phyloP scores from a whole-genome alignment of 2,797 vertebrate genomes.

The Cyprinodon diabolis region DNA sequence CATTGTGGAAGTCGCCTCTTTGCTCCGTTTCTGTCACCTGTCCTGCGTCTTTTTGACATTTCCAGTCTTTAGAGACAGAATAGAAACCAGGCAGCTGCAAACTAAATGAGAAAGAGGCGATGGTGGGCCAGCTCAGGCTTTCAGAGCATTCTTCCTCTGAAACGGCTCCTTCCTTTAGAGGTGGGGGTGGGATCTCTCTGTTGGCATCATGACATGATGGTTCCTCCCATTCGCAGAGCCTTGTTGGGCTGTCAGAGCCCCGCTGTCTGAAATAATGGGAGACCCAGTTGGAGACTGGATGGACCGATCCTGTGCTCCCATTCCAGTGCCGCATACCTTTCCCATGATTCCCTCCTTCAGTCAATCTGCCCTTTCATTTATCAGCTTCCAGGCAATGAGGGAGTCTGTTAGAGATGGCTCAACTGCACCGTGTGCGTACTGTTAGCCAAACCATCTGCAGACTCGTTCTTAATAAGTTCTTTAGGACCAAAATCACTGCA shows the following conservation, averaged over 20 bases:
- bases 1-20: no score
- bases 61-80: neutral
- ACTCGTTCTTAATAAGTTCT: neutral
- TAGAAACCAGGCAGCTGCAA: neutral
- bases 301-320: slow-evolving; percentile 20
- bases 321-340: slow-evolving; percentile 53
- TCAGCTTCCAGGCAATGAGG: slow-evolving; percentile 14
- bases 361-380: slow-evolving; percentile 19
- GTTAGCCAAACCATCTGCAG: neutral
- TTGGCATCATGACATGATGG: slow-evolving; percentile 8
- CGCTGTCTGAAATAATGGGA: slow-evolving; percentile 26
- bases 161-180: neutral
- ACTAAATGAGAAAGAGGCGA: neutral
- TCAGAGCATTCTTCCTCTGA: no score
- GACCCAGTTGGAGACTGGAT: slow-evolving; percentile 28
- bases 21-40: no score
- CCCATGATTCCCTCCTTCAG: slow-evolving; percentile 45
- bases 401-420: neutral
- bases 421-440: neutral
- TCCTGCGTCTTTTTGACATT: no score
- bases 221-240: slow-evolving; percentile 1
- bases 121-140: neutral
- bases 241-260: slow-evolving; percentile 31
- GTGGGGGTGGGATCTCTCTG: neutral
- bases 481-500: neutral